Evolutionary conservation across 1,140 invertebrate genomes (phyloP).

Genomic region (Rhagoletis zephyria): DNA sequence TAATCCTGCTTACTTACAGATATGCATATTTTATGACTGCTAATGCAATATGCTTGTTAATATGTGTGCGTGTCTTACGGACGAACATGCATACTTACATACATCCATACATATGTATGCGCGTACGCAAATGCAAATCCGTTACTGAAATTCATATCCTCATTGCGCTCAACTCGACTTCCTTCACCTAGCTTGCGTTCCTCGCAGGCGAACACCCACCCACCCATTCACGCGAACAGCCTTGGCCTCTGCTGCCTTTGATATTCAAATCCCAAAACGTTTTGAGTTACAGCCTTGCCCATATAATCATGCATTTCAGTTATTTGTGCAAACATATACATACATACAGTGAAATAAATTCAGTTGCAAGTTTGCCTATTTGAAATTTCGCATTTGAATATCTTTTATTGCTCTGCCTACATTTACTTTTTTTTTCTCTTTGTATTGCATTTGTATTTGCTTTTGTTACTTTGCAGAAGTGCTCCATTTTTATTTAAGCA

Average conservation of each 20-base stretch:
- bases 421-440: background rate
- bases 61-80: too few relatives aligned
- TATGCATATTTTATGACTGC: too few relatives aligned
- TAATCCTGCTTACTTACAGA: too few relatives aligned
- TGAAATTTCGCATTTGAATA: background rate
- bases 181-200: too few relatives aligned
- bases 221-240: background rate
- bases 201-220: background rate
- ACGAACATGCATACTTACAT: too few relatives aligned
- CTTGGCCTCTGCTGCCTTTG: slow-evolving; percentile 14
- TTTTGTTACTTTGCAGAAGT: background rate
- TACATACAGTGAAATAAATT: background rate
- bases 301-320: slow-evolving; percentile 26
- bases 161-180: background rate
- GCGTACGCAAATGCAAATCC: slow-evolving; percentile 11
- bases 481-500: background rate
- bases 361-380: background rate
- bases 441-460: background rate
- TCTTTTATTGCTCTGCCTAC: background rate
- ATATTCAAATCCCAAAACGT: slow-evolving; percentile 35
- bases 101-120: background rate
- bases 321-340: background rate
- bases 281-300: slow-evolving; percentile 13
- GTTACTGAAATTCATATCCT: slow-evolving; percentile 35
- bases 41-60: too few relatives aligned